A percentile compares a stretch with the other conserved stretches of the same genome.
Evolutionary conservation across 2,797 vertebrate species (phyloP).

Genomic region (Lepilemur septentrionalis): DNA sequence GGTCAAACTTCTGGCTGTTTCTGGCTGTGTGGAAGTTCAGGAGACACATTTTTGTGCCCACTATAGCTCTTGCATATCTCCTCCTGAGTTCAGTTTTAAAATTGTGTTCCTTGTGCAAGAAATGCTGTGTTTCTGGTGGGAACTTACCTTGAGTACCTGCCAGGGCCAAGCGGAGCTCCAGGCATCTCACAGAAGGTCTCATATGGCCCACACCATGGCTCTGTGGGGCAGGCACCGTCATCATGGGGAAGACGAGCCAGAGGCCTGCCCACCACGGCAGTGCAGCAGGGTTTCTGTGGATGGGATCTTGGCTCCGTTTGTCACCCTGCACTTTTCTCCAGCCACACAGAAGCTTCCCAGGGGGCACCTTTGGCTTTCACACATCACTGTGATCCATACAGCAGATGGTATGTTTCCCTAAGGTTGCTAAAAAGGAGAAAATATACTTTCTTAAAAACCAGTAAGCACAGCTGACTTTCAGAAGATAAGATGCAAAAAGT

Average conservation of each 20-base stretch:
- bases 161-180: accelerated
- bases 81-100: neutral
- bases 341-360: neutral
- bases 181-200: too few relatives aligned
- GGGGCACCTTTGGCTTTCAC: neutral
- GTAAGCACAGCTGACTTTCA: neutral
- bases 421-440: neutral
- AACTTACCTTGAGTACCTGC: accelerated
- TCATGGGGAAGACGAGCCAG: neutral
- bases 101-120: neutral
- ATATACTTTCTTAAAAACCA: neutral
- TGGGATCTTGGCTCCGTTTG: accelerated
- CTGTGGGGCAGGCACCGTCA: neutral
- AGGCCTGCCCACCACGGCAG: accelerated
- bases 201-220: accelerated
- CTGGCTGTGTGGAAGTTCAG: neutral
- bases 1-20: neutral
- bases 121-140: neutral
- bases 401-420: accelerated
- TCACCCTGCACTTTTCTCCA: neutral
- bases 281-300: accelerated
- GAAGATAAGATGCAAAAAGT: neutral
- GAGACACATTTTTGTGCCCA: neutral
- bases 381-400: neutral
- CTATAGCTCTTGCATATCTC: neutral